phyloP scores from a whole-genome alignment of 2,113 vertebrate genomes.

The Budorcas taxicolor region DNA sequence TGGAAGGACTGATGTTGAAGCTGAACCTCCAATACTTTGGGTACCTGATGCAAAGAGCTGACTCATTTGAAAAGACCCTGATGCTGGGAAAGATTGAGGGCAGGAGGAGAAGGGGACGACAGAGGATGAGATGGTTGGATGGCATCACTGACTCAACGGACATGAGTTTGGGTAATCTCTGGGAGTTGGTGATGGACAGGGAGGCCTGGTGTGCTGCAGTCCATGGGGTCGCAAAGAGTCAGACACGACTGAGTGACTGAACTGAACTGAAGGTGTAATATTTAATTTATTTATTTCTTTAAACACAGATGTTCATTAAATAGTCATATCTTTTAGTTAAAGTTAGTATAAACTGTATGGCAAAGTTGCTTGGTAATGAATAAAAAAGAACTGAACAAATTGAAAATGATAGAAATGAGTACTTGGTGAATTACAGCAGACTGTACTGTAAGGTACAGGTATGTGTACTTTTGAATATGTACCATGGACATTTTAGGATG shows the following conservation, averaged over 20 bases:
- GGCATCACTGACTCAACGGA: neutral
- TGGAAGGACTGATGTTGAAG: neutral
- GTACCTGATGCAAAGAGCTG: accelerated
- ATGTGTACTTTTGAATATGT: neutral
- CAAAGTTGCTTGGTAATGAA: neutral
- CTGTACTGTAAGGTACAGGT: neutral
- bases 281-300: neutral
- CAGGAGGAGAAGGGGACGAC: accelerated
- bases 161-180: neutral
- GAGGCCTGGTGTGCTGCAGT: neutral
- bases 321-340: neutral
- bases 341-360: neutral
- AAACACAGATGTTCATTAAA: neutral
- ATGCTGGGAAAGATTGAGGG: neutral
- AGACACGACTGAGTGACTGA: neutral
- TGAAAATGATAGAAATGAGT: neutral
- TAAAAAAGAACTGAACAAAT: neutral
- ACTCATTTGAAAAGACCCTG: neutral
- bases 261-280: neutral
- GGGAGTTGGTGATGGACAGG: neutral
- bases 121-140: neutral
- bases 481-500: neutral
- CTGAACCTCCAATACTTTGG: neutral
- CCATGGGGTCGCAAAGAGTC: neutral
- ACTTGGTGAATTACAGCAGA: neutral